Evolutionary conservation across 1,140 invertebrate genomes (phyloP), one percentile per base, ranked within the genome.

Genomic region (Dreissena polymorpha): DNA sequence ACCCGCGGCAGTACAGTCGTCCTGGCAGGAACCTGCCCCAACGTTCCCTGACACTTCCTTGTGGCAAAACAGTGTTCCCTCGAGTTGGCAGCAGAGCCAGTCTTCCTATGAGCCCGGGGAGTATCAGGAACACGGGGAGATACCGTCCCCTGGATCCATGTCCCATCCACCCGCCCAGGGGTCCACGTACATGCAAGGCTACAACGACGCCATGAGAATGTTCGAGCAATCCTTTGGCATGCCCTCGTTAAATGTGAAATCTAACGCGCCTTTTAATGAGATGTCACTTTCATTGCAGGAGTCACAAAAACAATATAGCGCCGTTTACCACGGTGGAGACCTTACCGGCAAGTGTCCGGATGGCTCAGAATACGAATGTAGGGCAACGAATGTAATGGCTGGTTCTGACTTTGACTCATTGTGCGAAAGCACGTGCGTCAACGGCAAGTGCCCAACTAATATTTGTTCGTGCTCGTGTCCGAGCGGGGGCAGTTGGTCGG

Each of bases 381-480:
- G 63, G 60, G 83, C 83, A 49, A 68, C 71, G 18, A 82, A 65
- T 82, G 63, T 81, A 71, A 29, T 50, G 63, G 74, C 16, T 18
- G 53, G 73, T 25, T 68, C 68, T 16, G 67, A 73, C n/a, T 85
- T 86, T 72, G 85, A 86, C 23, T 78, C 83, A 25, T 88, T 80
- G 23, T 88, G 87, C 74, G 27, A 67, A 16, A 72, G 82, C 18
- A 71, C 85, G 23, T 88, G 87, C 53, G 76, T 78, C n/a, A 75
- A 68, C 8, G 85, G 85, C 21, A 49, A 80, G 21, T 88, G 87
- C 57, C 87, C 87, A 6, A 64, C 73, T 23, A 69, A 77, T 18
- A 21, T 86, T 21, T 88, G 87, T 82, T 53, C 81, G 16, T 88
- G 87, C 23, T 71, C 78, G 27, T 88, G 87, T 55, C 78, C 86